Conservation (phyloP, 1,140 invertebrate species). For the Drosophila tristis region DNA sequence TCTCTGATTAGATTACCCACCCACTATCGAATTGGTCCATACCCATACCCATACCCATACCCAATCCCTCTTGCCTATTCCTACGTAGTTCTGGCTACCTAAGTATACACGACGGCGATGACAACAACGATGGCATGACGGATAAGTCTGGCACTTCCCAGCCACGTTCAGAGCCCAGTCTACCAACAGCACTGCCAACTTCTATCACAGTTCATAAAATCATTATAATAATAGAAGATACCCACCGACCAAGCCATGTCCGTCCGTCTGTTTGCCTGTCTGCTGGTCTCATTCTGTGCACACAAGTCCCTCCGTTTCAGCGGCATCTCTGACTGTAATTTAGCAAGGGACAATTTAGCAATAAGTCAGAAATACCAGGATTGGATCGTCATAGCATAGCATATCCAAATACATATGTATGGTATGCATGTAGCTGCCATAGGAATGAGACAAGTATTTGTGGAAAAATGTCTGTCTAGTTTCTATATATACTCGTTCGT, state of each 20-base stretch:
- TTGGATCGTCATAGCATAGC: too few species aligned
- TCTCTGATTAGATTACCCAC: conserved; percentile 44
- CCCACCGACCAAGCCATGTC: not conserved
- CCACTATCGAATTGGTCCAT: conserved; percentile 56
- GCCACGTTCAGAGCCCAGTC: conserved; percentile 48
- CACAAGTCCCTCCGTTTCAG: too few species aligned
- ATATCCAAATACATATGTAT: not conserved
- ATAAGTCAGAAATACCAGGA: too few species aligned
- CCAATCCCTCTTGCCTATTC: conserved; percentile 2
- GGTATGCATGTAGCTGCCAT: too few species aligned
- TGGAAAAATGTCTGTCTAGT: too few species aligned
- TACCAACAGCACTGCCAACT: conserved; percentile 53
- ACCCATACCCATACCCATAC: conserved; percentile 16
- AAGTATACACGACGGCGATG: not conserved
- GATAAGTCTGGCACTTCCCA: conserved; percentile 48
- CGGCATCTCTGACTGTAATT: too few species aligned
- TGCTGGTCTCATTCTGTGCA: not conserved
- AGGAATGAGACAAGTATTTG: too few species aligned
- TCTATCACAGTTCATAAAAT: conserved; percentile 55
- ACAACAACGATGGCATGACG: conserved; percentile 29
- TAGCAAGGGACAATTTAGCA: too few species aligned
- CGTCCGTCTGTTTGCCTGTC: conserved; percentile 1
- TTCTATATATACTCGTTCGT: not conserved
- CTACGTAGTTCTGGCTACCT: not conserved
- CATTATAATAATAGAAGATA: too few species aligned